Evolutionary conservation across 2,888 invertebrate genomes (phyloP), one percentile per base, ranked within the genome.

Genomic region (Siphlonurus alternatus): DNA sequence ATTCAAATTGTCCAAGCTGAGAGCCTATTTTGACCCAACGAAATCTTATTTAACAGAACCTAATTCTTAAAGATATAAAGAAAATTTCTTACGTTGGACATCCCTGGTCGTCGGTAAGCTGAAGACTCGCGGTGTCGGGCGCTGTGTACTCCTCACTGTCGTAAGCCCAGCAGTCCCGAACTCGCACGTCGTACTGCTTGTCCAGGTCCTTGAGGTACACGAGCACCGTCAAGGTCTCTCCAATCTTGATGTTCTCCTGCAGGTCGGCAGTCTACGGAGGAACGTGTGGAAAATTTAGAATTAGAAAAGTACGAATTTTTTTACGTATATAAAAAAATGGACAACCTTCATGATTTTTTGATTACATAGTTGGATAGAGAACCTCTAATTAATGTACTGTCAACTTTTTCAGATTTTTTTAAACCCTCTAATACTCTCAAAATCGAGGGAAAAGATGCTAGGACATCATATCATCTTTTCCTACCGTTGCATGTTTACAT

Each of bases 101-200:
- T 38, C 86, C 86, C 66, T 81, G 78, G 67, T 80, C 80, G 70
- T 85, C 85, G 0, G 85, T 85, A 0, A 86, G 76, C 70, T 85
- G 84, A 23, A 87, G 76, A 70, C 80, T 82, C 63, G 79, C 81
- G 0, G 85, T 83, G 15, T 76, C 76, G 1, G 79, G 74, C 59
- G 77, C 77, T 64, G 82, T 80, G 69, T 85, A 85, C 66, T 82
- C 78, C 62, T 83, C 82, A 66, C 77, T 79, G 68, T 86, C 86
- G 65, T 84, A 86, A 0, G 87, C 88, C 82, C 85, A 87, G 70
- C 88, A 88, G 71, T 87, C 86, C 65, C 84, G 80, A 38, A 88
- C 84, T 70, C 81, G 81, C 3, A 87, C 75, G 71, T 86, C 86
- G 71, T 84, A 86, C 65, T 82, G 79, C 51, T 79, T 80, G 62